Conservation (phyloP, 2,113 vertebrate species). For the Megaceryle torquata region DNA sequence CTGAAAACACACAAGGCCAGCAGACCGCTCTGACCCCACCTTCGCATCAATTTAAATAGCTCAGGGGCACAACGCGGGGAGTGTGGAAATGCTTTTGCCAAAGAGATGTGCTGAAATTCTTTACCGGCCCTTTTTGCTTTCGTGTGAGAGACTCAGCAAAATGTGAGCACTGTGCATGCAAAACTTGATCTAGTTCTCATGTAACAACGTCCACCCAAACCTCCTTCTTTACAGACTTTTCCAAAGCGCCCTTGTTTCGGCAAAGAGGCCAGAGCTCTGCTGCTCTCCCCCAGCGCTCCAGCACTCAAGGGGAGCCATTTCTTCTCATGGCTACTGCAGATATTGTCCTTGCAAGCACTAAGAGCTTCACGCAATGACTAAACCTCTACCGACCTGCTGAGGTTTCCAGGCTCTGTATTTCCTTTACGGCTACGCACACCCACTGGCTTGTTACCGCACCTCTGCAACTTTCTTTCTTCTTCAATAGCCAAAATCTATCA, state of each 20-base stretch:
- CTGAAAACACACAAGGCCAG: background rate
- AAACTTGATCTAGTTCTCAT: background rate
- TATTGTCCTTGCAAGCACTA: background rate
- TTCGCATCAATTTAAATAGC: background rate
- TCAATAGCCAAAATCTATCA: background rate
- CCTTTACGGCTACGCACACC: background rate
- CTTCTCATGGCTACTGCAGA: background rate
- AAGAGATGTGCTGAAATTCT: background rate
- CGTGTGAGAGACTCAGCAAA: background rate
- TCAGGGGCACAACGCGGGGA: background rate
- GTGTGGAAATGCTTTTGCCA: background rate
- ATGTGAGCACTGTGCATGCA: background rate
- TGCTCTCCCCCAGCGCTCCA: background rate
- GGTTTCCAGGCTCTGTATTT: background rate
- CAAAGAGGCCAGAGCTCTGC: background rate
- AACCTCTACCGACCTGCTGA: background rate
- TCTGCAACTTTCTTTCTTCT: background rate
- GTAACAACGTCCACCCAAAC: background rate
- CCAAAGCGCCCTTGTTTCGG: background rate
- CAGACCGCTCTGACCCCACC: background rate
- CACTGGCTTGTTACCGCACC: background rate
- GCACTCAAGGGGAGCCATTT: background rate
- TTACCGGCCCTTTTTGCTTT: rapidly evolving
- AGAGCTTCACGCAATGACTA: background rate
- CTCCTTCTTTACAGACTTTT: background rate